Conservation (phyloP, 2,797 vertebrate genomes). For the Lacerta viridis region DNA sequence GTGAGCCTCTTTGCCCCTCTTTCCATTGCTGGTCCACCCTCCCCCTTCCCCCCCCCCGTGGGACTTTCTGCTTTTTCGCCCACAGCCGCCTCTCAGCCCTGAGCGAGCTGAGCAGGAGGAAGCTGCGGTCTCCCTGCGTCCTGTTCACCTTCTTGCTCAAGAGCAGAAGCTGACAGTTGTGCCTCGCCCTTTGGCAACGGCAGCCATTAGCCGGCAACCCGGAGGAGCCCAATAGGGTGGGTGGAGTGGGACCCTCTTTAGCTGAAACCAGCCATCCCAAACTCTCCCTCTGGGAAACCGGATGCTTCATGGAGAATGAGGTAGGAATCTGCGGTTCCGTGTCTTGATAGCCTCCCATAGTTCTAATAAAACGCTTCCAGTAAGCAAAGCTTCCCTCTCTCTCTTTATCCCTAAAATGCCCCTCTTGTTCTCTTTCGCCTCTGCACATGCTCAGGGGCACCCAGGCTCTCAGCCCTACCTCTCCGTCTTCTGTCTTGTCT, state of each 20-base stretch:
- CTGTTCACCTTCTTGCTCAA: slow-evolving; percentile 70
- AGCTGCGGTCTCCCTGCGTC: slow-evolving; percentile 85
- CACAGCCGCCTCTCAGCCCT: background rate
- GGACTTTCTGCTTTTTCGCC: background rate
- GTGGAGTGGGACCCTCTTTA: background rate
- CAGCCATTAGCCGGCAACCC: background rate
- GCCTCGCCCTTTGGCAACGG: background rate
- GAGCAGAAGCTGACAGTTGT: background rate
- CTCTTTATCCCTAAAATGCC: too few species aligned
- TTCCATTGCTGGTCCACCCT: too few species aligned
- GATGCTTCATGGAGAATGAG: slow-evolving; percentile 73
- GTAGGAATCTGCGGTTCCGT: slow-evolving; percentile 58
- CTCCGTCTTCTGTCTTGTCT: background rate
- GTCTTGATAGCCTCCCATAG: background rate
- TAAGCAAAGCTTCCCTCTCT: too few species aligned
- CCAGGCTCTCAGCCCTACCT: background rate
- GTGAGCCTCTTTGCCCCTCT: too few species aligned
- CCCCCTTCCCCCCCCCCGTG: too few species aligned
- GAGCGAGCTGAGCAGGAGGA: slow-evolving; percentile 80
- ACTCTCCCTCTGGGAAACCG: fast-evolving
- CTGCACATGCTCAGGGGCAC: background rate
- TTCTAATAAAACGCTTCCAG: too few species aligned
- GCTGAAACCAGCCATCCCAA: fast-evolving
- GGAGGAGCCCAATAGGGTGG: fast-evolving
- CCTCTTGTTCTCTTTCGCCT: background rate